These are phyloP conservation scores for Aphaenogaster ashmeadi DNA, from an alignment of 1,140 invertebrate species.

Conservation along the genomic window DNA sequence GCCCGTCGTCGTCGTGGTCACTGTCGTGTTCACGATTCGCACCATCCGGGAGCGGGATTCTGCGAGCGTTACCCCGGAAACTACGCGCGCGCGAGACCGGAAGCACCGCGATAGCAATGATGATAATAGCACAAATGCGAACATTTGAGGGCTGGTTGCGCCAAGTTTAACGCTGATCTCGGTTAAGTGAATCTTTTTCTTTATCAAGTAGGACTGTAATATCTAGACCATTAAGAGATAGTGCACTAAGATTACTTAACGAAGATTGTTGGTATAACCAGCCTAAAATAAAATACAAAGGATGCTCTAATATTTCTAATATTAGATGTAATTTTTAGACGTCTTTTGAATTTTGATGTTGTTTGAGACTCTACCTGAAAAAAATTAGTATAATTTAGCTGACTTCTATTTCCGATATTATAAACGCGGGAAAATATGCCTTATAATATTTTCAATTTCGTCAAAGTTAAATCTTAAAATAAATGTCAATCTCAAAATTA, in stretches of 20 bases:
- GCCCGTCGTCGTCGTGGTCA: background rate
- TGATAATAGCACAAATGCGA: background rate
- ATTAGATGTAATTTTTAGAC: background rate
- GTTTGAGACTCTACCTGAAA: background rate
- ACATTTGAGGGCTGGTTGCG: background rate
- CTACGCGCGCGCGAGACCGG: background rate
- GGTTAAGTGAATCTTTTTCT: background rate
- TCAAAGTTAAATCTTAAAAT: background rate
- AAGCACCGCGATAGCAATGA: background rate
- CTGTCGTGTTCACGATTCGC: conserved; percentile 4
- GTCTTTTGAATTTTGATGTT: background rate
- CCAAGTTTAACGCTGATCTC: background rate
- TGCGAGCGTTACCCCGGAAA: conserved; percentile 13
- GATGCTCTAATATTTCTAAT: background rate
- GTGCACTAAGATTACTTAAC: background rate
- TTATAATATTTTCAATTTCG: background rate
- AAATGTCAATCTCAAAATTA: background rate
- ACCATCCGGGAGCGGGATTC: background rate
- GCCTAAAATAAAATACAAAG: background rate
- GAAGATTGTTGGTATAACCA: background rate
- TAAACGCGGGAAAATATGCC: background rate
- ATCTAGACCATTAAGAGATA: background rate
- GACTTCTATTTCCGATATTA: background rate
- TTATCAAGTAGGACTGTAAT: background rate
- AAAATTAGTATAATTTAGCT: background rate